These are phyloP conservation scores for Plutella xylostella DNA, from an alignment of 2,888 invertebrate genomes.

Conservation along the genomic window DNA sequence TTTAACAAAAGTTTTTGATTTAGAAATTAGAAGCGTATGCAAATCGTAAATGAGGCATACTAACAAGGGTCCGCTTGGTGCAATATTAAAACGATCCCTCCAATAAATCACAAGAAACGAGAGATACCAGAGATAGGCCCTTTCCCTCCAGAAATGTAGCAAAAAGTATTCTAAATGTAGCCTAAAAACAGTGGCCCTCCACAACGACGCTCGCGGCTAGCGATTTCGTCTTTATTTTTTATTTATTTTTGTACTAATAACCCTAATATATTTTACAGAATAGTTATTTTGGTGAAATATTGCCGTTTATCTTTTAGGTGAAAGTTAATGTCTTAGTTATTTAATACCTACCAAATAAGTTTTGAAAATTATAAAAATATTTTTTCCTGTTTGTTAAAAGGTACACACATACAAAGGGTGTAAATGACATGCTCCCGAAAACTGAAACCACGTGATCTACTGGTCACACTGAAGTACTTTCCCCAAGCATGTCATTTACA, in stretches of 20 bases:
- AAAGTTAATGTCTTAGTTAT: no score
- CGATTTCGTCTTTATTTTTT: conserved; percentile 45
- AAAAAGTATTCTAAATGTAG: conserved; percentile 41
- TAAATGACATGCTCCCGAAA: no score
- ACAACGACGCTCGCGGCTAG: conserved; percentile 36
- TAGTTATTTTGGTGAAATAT: conserved; percentile 42
- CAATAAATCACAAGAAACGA: conserved; percentile 48
- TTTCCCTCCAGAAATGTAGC: conserved; percentile 35
- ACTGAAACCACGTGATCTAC: no score
- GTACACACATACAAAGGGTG: no score
- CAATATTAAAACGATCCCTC: conserved; percentile 29
- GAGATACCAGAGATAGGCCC: conserved; percentile 45
- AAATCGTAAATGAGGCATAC: conserved; percentile 62
- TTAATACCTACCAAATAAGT: no score
- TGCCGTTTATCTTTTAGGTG: conserved; percentile 9
- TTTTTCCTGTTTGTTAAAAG: no score
- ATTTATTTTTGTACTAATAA: conserved; percentile 47
- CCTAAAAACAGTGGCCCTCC: conserved; percentile 59
- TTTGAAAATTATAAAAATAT: no score
- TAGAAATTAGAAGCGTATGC: no score
- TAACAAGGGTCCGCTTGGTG: conserved; percentile 50
- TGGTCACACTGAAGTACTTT: no score
- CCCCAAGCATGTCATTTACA: no score
- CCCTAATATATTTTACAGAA: conserved; percentile 46
- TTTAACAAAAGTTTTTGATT: no score